These are phyloP conservation scores for Cyanoramphus novaezelandiae DNA, from an alignment of 2,113 vertebrate species.

Conservation along the genomic window DNA sequence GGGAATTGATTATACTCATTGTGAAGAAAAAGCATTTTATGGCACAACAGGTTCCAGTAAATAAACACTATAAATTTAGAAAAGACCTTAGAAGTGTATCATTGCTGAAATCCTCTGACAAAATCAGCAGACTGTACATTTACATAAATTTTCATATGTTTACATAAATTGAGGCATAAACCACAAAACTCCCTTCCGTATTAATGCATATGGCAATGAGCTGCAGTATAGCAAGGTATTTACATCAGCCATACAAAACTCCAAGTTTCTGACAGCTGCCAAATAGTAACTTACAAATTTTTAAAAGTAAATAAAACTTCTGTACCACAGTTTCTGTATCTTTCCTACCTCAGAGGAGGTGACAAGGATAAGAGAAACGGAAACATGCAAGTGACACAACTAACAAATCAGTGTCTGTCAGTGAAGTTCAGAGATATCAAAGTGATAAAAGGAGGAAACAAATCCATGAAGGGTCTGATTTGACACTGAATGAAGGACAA, in stretches of 20 bases:
- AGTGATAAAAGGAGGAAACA: neutral
- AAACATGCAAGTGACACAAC: neutral
- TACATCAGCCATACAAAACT: neutral
- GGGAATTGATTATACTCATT: neutral
- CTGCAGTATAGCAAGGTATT: neutral
- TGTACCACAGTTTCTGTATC: neutral
- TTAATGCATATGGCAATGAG: neutral
- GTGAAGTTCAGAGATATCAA: neutral
- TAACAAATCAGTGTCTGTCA: neutral
- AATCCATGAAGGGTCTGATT: neutral
- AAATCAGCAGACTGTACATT: neutral
- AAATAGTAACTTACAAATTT: neutral
- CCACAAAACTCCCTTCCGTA: neutral
- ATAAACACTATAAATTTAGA: neutral
- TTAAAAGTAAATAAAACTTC: neutral
- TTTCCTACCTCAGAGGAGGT: neutral
- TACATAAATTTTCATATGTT: slow-evolving; percentile 12
- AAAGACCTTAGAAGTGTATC: neutral
- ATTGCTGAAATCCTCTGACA: neutral
- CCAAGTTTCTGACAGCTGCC: neutral
- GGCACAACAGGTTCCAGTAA: neutral
- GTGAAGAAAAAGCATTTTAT: neutral
- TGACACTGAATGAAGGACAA: neutral
- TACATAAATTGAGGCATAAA: slow-evolving; percentile 13
- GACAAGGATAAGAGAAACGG: neutral